Evolutionary conservation across 2,888 invertebrate genomes (phyloP).

Genomic region (Diplolepis rosae): DNA sequence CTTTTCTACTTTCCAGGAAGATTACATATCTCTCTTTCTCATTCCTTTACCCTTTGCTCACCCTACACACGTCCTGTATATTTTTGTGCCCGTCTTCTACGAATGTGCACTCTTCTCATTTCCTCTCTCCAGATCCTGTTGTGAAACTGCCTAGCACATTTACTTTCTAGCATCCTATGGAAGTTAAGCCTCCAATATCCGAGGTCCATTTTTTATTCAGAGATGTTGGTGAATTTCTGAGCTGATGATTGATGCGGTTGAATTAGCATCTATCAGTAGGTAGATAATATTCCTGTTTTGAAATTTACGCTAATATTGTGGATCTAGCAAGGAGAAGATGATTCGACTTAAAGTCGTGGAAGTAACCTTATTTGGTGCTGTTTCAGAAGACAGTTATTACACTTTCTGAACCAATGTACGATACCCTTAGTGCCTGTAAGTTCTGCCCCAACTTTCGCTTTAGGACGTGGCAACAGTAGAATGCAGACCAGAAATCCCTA

Average conservation of each 20-base stretch:
- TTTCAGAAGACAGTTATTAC: slow-evolving; percentile 6
- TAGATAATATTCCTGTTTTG: too few species aligned
- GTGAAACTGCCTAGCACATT: slow-evolving; percentile 14
- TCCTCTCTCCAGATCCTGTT: slow-evolving; percentile 4
- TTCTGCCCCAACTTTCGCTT: slow-evolving; percentile 51
- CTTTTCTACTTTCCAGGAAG: slow-evolving; percentile 42
- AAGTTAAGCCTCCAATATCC: slow-evolving; percentile 25
- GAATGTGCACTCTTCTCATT: slow-evolving; percentile 17
- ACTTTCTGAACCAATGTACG: slow-evolving; percentile 35
- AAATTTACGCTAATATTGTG: too few species aligned
- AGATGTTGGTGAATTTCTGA: too few species aligned
- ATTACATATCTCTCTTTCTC: background rate
- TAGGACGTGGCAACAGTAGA: slow-evolving; percentile 47
- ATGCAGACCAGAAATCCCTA: slow-evolving; percentile 49
- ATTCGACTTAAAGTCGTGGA: background rate
- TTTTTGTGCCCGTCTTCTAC: too few species aligned
- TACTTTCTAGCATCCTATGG: slow-evolving; percentile 12
- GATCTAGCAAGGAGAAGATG: background rate
- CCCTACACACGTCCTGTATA: slow-evolving; percentile 16
- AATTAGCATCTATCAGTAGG: too few species aligned
- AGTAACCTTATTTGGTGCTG: background rate
- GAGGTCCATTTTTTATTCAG: too few species aligned
- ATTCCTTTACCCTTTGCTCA: slow-evolving; percentile 22
- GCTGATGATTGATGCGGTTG: too few species aligned
- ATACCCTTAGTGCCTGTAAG: slow-evolving; percentile 58